Evolutionary conservation across 2,113 vertebrate species (phyloP).

Genomic region (Protobothrops mucrosquamatus): DNA sequence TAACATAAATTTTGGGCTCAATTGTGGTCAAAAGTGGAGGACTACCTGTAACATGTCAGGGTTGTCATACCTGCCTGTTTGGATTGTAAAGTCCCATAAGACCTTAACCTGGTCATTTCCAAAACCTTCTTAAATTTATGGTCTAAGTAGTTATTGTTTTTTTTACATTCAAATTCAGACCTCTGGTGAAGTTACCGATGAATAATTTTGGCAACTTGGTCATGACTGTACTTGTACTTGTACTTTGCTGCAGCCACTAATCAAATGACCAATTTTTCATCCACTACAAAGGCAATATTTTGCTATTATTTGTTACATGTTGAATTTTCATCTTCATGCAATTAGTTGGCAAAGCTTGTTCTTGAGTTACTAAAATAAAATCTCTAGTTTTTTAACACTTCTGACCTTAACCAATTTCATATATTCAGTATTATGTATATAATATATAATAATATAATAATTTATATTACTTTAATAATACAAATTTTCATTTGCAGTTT

Average conservation of each 20-base stretch:
- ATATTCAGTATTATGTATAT: background rate
- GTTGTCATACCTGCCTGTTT: background rate
- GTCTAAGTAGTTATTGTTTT: background rate
- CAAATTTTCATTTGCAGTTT: background rate
- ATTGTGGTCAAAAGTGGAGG: background rate
- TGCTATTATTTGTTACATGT: background rate
- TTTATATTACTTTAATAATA: background rate
- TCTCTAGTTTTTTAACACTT: background rate
- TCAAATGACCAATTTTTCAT: background rate
- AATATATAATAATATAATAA: background rate
- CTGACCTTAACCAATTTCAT: background rate
- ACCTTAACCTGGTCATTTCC: background rate
- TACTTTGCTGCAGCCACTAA: background rate
- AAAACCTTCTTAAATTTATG: background rate
- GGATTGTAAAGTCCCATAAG: background rate
- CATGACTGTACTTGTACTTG: background rate
- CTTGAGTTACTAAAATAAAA: background rate
- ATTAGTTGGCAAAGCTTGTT: background rate
- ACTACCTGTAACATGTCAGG: background rate
- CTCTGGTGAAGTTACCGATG: background rate
- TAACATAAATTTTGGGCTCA: background rate
- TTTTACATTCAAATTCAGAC: background rate
- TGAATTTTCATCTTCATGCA: background rate
- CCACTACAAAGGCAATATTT: background rate
- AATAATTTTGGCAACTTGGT: background rate